Evolutionary conservation across 1,140 invertebrate species (phyloP).

Genomic region (Helicoverpa armigera): DNA sequence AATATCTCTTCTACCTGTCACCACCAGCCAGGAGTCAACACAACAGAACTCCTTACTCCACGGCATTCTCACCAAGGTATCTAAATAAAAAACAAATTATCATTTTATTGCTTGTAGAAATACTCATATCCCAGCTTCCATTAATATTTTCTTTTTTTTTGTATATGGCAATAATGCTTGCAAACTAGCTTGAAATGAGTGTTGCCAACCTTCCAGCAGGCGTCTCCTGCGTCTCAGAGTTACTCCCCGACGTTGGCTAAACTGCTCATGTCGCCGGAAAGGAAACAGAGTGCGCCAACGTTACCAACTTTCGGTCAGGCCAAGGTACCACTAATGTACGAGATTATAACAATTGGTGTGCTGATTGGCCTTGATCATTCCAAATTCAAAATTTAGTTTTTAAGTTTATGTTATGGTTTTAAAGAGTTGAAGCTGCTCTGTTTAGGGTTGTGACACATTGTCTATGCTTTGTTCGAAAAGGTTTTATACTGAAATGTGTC

Average conservation of each 20-base stretch:
- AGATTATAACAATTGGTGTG: slow-evolving; percentile 76
- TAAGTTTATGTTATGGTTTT: slow-evolving; percentile 53
- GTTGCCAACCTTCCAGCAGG: slow-evolving; percentile 85
- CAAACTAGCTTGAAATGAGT: slow-evolving; percentile 74
- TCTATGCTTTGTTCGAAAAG: too few relatives aligned
- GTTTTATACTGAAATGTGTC: too few relatives aligned
- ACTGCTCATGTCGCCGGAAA: slow-evolving; percentile 90
- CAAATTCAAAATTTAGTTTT: slow-evolving; percentile 84
- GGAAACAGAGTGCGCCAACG: slow-evolving; percentile 76
- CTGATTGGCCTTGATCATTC: slow-evolving; percentile 81
- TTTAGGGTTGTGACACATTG: slow-evolving; percentile 1
- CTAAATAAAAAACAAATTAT: slow-evolving; percentile 7
- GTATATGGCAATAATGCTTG: slow-evolving; percentile 56
- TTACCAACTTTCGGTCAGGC: slow-evolving; percentile 83
- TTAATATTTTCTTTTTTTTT: slow-evolving; percentile 54
- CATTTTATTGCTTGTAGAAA: slow-evolving; percentile 46
- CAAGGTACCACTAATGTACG: slow-evolving; percentile 86
- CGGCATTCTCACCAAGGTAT: slow-evolving; percentile 91
- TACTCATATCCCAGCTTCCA: slow-evolving; percentile 50
- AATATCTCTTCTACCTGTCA: slow-evolving; percentile 91
- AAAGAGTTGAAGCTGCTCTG: slow-evolving; percentile 40
- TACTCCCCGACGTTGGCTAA: slow-evolving; percentile 93
- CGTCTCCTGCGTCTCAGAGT: slow-evolving; percentile 80
- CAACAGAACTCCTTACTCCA: slow-evolving; percentile 90
- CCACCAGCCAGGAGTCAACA: slow-evolving; percentile 78